Conservation (phyloP, 2,888 invertebrate species). For the Deilephila elpenor region DNA sequence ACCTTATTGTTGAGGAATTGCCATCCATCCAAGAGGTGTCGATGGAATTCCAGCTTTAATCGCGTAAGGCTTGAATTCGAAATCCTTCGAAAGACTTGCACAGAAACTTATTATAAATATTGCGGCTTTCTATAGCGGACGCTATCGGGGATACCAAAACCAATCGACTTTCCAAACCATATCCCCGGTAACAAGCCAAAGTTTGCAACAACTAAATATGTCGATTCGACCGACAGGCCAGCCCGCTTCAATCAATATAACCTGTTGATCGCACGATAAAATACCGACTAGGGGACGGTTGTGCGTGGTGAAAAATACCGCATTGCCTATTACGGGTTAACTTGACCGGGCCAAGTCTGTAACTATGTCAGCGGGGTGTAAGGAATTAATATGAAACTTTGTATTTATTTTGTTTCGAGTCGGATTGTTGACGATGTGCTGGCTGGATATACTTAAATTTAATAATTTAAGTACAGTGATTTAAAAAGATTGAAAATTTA, state of each 20-base stretch:
- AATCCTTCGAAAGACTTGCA: too few relatives aligned
- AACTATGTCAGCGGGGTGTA: constrained; percentile 19
- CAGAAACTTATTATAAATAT: too few relatives aligned
- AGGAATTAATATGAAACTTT: constrained; percentile 2
- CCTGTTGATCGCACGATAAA: constrained; percentile 32
- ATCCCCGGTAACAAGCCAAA: too few relatives aligned
- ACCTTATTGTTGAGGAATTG: too few relatives aligned
- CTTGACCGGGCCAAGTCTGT: constrained; percentile 20
- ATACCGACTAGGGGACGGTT: constrained; percentile 7
- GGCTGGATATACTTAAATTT: neutral
- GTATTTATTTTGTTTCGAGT: neutral
- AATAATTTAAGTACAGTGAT: too few relatives aligned
- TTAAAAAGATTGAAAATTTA: too few relatives aligned
- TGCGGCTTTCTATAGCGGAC: too few relatives aligned
- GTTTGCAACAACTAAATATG: constrained; percentile 31
- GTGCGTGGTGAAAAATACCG: constrained; percentile 38
- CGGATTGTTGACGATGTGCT: neutral
- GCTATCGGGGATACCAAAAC: neutral
- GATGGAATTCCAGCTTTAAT: too few relatives aligned
- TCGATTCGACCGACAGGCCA: constrained; percentile 21
- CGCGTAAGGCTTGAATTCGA: too few relatives aligned
- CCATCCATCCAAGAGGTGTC: too few relatives aligned
- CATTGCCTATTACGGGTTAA: constrained; percentile 37
- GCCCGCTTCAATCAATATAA: constrained; percentile 31
- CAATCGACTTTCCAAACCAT: too few relatives aligned